phyloP scores from a whole-genome alignment of 64 coral and sea anemone species.

The Catalaphyllia jardinei region DNA sequence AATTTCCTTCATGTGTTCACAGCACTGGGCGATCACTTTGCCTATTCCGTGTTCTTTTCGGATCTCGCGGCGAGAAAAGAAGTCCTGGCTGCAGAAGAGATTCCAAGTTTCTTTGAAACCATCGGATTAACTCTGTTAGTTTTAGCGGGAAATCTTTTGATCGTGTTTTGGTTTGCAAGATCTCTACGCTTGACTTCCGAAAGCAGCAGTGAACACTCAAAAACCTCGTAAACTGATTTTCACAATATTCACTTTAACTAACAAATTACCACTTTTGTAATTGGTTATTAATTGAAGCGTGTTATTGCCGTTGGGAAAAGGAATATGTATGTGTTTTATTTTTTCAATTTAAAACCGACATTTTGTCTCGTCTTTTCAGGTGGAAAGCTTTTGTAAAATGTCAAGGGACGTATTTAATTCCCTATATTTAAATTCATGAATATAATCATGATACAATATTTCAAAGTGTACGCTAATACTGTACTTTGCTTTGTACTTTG shows the following conservation, averaged over 20 bases:
- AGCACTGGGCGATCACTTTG: constrained; percentile 54
- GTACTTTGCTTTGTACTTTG: too few relatives aligned
- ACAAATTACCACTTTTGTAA: neutral
- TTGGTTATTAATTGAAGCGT: neutral
- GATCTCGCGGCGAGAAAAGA: constrained; percentile 34
- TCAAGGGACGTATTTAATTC: too few relatives aligned
- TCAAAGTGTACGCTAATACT: too few relatives aligned
- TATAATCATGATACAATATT: too few relatives aligned
- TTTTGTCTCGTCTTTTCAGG: too few relatives aligned
- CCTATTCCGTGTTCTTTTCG: constrained; percentile 15
- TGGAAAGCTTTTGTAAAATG: too few relatives aligned
- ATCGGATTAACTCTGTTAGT: constrained; percentile 68
- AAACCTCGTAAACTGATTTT: neutral
- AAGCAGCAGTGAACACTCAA: neutral
- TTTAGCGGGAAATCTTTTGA: constrained; percentile 56
- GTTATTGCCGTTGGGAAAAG: neutral
- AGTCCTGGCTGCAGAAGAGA: neutral
- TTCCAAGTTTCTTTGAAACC: constrained; percentile 63
- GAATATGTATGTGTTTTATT: too few relatives aligned
- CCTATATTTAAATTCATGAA: too few relatives aligned
- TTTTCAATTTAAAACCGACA: too few relatives aligned
- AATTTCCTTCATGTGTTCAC: constrained; percentile 76
- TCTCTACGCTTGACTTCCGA: neutral
- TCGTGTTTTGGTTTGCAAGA: constrained; percentile 74
- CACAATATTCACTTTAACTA: neutral